phyloP scores from a whole-genome alignment of 2,113 vertebrate species.

The Prinia subflava region DNA sequence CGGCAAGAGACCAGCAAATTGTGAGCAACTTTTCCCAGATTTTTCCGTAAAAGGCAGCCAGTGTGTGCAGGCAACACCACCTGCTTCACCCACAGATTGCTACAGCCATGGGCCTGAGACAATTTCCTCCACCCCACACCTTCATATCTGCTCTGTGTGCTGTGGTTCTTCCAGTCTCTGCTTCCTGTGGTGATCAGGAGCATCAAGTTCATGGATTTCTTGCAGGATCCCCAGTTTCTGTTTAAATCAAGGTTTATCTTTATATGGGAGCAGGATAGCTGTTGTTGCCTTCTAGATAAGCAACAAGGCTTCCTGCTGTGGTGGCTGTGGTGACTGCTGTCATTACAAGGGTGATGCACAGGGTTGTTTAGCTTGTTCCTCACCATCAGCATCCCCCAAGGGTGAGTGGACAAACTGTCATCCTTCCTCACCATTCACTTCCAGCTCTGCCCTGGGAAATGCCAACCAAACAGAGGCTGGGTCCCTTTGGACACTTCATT shows the following conservation, averaged over 20 bases:
- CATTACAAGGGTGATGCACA: not conserved
- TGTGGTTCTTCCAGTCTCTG: not conserved
- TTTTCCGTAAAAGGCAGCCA: not conserved
- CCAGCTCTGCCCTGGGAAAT: not conserved
- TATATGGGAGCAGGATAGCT: not conserved
- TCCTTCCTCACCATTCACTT: not conserved
- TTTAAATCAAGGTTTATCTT: not conserved
- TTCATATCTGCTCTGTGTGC: not conserved
- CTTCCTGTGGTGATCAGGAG: not conserved
- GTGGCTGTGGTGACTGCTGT: not conserved
- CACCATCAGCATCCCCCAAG: not conserved
- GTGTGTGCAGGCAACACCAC: not conserved
- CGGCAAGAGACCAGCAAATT: not conserved
- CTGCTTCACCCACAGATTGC: not conserved
- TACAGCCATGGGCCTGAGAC: rapidly evolving
- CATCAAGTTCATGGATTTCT: not conserved
- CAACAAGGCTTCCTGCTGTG: not conserved
- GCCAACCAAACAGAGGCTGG: not conserved
- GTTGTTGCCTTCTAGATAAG: not conserved
- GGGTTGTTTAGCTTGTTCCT: not conserved
- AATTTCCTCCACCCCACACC: not conserved
- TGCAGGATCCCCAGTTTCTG: not conserved
- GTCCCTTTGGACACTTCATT: conserved; percentile 30
- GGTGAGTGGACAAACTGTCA: not conserved
- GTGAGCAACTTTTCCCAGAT: not conserved